These are phyloP conservation scores for Acipenser ruthenus DNA, from an alignment of 2,797 vertebrate genomes.

Conservation along the genomic window DNA sequence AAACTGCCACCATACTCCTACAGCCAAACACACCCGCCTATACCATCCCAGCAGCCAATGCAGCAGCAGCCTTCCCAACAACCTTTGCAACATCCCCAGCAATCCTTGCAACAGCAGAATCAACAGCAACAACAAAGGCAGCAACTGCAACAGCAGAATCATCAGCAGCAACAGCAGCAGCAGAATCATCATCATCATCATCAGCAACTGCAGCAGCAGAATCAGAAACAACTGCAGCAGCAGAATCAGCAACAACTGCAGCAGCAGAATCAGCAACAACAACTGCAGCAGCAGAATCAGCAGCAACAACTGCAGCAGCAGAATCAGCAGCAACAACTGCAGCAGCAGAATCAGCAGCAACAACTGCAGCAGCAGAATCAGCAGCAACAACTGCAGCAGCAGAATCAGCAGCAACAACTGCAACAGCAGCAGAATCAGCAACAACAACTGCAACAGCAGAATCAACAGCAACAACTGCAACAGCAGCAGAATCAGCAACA, in stretches of 20 bases:
- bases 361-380: conserved; percentile 28
- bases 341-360: conserved; percentile 17
- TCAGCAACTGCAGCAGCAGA: conserved; percentile 48
- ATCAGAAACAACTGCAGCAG: conserved; percentile 43
- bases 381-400: conserved; percentile 26
- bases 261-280: conserved; percentile 15
- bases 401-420: conserved; percentile 34
- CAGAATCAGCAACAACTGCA: conserved; percentile 14
- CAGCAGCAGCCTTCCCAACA: conserved; percentile 33
- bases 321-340: conserved; percentile 19
- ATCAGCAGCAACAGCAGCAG: conserved; percentile 29
- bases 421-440: conserved; percentile 52
- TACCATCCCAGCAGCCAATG: conserved; percentile 20
- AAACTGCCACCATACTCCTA: conserved; percentile 74
- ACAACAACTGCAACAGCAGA: conserved; percentile 36
- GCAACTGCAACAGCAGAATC: conserved; percentile 24
- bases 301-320: conserved; percentile 23
- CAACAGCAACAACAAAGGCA: conserved; percentile 20
- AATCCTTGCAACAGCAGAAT: conserved; percentile 6
- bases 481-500: conserved; percentile 25
- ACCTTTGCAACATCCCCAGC: background rate
- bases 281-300: conserved; percentile 18
- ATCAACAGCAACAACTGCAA: conserved; percentile 39
- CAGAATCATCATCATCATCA: conserved; percentile 30
- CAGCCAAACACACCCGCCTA: conserved; percentile 42